Evolutionary conservation across 2,797 vertebrate species (phyloP).

Genomic region (Kryptolebias ocellatus): DNA sequence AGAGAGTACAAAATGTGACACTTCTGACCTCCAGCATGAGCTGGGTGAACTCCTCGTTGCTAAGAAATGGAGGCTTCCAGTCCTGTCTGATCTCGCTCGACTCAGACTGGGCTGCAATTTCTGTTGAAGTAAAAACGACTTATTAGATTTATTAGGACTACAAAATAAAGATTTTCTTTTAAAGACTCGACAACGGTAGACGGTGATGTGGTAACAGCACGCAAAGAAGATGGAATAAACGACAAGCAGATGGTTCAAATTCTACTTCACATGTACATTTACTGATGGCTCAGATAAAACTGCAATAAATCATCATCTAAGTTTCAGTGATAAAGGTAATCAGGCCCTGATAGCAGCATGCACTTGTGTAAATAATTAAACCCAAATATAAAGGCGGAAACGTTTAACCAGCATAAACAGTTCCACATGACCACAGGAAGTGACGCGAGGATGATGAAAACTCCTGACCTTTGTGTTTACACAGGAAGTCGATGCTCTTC

Average conservation of each 20-base stretch:
- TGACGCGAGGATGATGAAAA: slow-evolving; percentile 17
- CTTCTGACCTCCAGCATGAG: slow-evolving; percentile 96
- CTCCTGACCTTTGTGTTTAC: slow-evolving; percentile 94
- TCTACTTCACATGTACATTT: too few species aligned
- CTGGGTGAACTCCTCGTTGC: slow-evolving; percentile 98
- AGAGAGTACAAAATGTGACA: slow-evolving; percentile 18
- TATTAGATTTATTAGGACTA: slow-evolving; percentile 1
- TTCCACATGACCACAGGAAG: slow-evolving; percentile 31
- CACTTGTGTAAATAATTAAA: slow-evolving; percentile 6
- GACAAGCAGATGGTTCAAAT: too few species aligned
- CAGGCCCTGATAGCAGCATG: slow-evolving; percentile 1
- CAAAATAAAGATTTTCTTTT: neutral
- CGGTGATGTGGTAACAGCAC: neutral
- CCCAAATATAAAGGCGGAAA: slow-evolving; percentile 18
- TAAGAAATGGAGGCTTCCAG: slow-evolving; percentile 98
- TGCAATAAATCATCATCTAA: slow-evolving; percentile 7
- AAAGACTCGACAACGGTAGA: slow-evolving; percentile 10
- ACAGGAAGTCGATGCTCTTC: slow-evolving; percentile 98
- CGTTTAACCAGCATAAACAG: slow-evolving; percentile 15
- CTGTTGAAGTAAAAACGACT: slow-evolving; percentile 67
- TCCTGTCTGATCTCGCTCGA: slow-evolving; percentile 97
- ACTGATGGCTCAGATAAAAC: slow-evolving; percentile 6
- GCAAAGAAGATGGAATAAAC: too few species aligned
- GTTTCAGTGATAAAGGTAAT: slow-evolving; percentile 23
- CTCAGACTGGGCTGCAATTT: slow-evolving; percentile 95